A percentile compares a stretch with the other conserved stretches of the same genome.
Evolutionary conservation across 2,113 vertebrate species (phyloP).

Genomic region (Kobus ellipsiprymnus): DNA sequence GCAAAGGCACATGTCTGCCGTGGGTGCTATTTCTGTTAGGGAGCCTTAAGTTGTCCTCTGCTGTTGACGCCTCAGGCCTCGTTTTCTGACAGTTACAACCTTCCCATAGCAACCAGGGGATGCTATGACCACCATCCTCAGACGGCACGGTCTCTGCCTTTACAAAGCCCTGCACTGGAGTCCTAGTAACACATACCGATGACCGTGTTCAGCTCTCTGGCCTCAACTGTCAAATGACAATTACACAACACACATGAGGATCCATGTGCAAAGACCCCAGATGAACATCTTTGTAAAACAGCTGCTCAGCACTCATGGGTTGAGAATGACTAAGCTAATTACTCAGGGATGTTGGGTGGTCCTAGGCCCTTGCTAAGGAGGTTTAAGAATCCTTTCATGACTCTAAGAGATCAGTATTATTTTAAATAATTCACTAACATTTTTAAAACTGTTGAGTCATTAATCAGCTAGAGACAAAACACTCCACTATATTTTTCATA

Average conservation of each 20-base stretch:
- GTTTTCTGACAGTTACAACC: not conserved
- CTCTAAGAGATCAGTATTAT: not conserved
- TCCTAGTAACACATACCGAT: rapidly evolving
- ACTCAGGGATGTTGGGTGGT: rapidly evolving
- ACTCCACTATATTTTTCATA: not conserved
- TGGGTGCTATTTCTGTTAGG: not conserved
- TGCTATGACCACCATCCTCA: not conserved
- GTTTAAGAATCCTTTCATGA: not conserved
- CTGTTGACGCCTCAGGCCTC: not conserved
- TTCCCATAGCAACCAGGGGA: not conserved
- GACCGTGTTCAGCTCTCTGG: not conserved
- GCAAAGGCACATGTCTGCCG: not conserved
- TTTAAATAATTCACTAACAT: not conserved
- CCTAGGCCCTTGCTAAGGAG: not conserved
- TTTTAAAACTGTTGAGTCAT: not conserved
- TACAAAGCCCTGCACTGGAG: not conserved
- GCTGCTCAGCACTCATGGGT: rapidly evolving
- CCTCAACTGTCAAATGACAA: not conserved
- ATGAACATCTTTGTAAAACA: rapidly evolving
- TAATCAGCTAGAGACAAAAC: not conserved
- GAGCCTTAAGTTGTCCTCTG: not conserved
- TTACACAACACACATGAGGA: rapidly evolving
- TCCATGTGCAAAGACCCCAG: rapidly evolving
- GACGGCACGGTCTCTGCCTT: rapidly evolving
- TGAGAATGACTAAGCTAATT: rapidly evolving